These are phyloP conservation scores for Myotis findleyi DNA, from an alignment of 2,797 vertebrate genomes.

Conservation along the genomic window DNA sequence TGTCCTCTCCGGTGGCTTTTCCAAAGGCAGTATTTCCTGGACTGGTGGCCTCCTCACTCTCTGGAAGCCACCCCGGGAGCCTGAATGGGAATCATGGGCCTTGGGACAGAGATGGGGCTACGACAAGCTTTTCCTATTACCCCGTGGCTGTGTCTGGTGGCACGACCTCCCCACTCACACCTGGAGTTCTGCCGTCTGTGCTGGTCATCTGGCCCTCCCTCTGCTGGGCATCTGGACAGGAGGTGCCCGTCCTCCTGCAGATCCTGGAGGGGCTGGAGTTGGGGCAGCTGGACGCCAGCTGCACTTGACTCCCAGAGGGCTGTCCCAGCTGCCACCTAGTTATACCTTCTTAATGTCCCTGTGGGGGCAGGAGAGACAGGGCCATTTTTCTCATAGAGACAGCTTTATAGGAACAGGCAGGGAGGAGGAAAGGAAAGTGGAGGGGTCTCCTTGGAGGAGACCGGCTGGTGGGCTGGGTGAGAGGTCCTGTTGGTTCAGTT, in stretches of 20 bases:
- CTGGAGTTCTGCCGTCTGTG: not conserved
- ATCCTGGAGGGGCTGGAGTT: not conserved
- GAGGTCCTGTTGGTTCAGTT: not conserved
- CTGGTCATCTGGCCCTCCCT: not conserved
- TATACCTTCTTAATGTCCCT: constrained; percentile 21
- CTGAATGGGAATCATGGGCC: not conserved
- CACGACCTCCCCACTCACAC: not conserved
- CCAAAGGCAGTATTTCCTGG: not conserved
- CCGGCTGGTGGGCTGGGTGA: not conserved
- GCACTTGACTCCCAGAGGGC: not conserved
- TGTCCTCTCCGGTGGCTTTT: not conserved
- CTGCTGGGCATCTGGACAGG: not conserved
- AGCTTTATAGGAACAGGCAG: not conserved
- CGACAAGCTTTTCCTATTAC: not conserved
- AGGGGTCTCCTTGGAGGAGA: not conserved
- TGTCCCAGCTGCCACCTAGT: not conserved
- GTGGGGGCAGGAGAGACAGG: not conserved
- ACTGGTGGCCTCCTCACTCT: no score
- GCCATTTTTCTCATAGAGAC: not conserved
- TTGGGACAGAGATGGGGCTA: not conserved
- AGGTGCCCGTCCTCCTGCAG: not conserved
- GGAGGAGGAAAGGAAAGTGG: not conserved
- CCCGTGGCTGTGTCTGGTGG: not conserved
- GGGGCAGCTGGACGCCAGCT: not conserved
- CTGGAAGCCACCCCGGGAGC: not conserved